Evolutionary conservation across 2,797 vertebrate genomes (phyloP), one percentile per base, ranked within the genome.

Genomic region (Bovichtus variegatus): DNA sequence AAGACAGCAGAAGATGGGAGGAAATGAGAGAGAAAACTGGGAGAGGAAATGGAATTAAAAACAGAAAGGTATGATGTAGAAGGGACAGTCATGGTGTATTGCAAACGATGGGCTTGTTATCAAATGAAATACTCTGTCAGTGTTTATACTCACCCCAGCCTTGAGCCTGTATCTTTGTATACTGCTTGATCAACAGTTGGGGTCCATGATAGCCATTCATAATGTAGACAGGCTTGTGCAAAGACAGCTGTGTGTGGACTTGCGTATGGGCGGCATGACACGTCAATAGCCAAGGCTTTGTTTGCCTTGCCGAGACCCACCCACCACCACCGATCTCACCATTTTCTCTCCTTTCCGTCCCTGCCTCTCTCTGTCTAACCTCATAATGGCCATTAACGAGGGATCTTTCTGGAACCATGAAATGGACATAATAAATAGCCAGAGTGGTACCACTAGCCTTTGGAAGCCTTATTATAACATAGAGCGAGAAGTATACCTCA

Each of bases 221-320:
- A 82, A 89, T 68, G 71, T 80, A 68, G 83, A 86, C 82, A 66
- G 83, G 75, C 66, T 76, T 85, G 74, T 70, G 80, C 67, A 85
- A 83, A 85, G 85, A 88, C 66, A 46, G 59, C 71, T n/a, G 6
- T 46, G 49, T 74, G 76, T 62, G 74, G 61, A 91, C 77, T 74
- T 75, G 81, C 50, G 76, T 61, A 73, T 50, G 63, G 87, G 78
- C 83, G 78, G 70, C 74, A 76, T 91, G 91, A 91, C 85, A 80
- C 84, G 91, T 86, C 87, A 87, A 82, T 73, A 86, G 67, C 78
- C 76, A 84, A 83, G 81, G 80, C 71, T 87, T 87, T 89, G 77
- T 87, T 90, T 89, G 69, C 55, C n/a, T 67, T 46, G 41, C 27
- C 29, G 29, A 80, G 83, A 64, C 38, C 36, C 36, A 46, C 58